A percentile compares a stretch with the other conserved stretches of the same genome.
These are phyloP conservation scores for Macrostomum lignano DNA, from an alignment of 1,140 invertebrate species.

Conservation along the genomic window DNA sequence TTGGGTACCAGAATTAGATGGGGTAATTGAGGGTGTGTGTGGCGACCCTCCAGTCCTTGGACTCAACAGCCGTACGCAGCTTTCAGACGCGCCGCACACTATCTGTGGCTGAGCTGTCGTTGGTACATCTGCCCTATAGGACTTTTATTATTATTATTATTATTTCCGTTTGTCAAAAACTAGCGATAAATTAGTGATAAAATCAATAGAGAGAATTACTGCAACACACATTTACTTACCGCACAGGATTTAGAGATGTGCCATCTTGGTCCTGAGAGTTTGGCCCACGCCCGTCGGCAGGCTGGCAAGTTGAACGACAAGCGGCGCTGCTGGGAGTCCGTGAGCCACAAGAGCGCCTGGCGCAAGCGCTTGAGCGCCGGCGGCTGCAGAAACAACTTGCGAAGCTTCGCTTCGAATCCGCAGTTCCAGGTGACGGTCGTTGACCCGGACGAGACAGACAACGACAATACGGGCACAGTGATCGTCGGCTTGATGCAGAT, in stretches of 20 bases:
- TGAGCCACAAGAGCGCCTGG: slow-evolving; percentile 3
- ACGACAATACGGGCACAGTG: slow-evolving; percentile 6
- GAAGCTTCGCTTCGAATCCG: slow-evolving; percentile 76
- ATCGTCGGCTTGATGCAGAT: slow-evolving; percentile 10
- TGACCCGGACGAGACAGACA: slow-evolving; percentile 40
- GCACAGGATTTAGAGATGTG: slow-evolving; percentile 9
- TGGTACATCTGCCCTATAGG: no score
- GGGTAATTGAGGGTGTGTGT: no score
- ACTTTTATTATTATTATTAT: slow-evolving; percentile 6
- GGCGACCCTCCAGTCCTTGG: no score
- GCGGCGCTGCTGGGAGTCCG: slow-evolving; percentile 2
- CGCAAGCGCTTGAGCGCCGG: slow-evolving; percentile 2
- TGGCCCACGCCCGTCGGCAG: slow-evolving; percentile 39
- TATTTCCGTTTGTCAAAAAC: no score
- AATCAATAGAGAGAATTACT: no score
- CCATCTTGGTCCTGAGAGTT: slow-evolving; percentile 9
- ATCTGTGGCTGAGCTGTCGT: no score
- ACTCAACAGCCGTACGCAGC: no score
- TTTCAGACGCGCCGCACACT: no score
- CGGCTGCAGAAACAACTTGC: slow-evolving; percentile 44
- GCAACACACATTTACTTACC: no score
- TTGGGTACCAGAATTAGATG: no score
- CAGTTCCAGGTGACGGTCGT: slow-evolving; percentile 64
- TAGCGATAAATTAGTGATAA: no score
- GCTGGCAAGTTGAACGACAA: slow-evolving; percentile 12